phyloP scores from a whole-genome alignment of 2,113 vertebrate genomes.

The Reinhardtius hippoglossoides region DNA sequence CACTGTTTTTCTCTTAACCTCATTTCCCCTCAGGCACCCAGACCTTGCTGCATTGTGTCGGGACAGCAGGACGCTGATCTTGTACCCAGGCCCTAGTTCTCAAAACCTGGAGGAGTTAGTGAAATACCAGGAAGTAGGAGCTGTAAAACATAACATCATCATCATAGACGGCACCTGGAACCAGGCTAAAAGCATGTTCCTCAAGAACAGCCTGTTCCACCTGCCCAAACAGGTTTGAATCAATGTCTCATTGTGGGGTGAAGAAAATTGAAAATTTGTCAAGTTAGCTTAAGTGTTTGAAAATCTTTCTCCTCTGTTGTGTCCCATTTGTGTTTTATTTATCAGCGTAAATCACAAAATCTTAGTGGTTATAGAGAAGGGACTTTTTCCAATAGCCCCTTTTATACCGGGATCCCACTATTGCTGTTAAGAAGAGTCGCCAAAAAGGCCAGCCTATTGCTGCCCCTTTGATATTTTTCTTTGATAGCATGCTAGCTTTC shows the following conservation, averaged over 20 bases:
- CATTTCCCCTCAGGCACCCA: constrained; percentile 82
- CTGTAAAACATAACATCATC: constrained; percentile 85
- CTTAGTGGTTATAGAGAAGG: neutral
- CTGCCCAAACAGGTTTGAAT: constrained; percentile 90
- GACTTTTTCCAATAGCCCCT: neutral
- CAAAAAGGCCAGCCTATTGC: neutral
- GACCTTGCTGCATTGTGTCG: constrained; percentile 91
- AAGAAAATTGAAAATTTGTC: neutral
- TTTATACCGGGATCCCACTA: neutral
- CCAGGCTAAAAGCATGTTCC: constrained; percentile 98
- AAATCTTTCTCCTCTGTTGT: too few relatives aligned
- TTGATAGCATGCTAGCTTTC: neutral
- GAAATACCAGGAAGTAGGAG: constrained; percentile 71
- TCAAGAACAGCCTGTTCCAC: constrained; percentile 92
- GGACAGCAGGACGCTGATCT: constrained; percentile 87
- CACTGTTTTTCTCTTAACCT: neutral
- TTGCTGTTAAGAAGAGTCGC: too few relatives aligned
- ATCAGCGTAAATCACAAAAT: neutral
- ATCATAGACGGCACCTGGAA: constrained; percentile 98
- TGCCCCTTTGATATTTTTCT: neutral
- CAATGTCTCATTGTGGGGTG: neutral
- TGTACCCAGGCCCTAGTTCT: constrained; percentile 93
- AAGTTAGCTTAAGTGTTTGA: neutral
- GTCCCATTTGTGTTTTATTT: neutral
- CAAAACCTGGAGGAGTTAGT: constrained; percentile 85